A percentile compares a stretch with the other conserved stretches of the same genome.
phyloP scores from a whole-genome alignment of 2,113 vertebrate species.

The Plotosus lineatus region DNA sequence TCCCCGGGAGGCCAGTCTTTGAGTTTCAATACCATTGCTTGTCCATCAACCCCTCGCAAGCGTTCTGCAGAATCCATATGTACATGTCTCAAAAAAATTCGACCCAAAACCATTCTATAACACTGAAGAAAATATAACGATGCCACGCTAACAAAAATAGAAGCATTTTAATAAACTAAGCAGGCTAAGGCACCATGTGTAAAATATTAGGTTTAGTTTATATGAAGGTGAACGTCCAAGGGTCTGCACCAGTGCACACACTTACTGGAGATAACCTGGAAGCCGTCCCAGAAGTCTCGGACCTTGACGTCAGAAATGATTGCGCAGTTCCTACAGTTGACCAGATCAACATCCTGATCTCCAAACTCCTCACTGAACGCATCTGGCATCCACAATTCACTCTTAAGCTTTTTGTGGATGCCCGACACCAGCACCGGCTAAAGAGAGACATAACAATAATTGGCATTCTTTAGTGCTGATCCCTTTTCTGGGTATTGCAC shows the following conservation, averaged over 20 bases:
- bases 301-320: slow-evolving; percentile 99
- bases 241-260: slow-evolving; percentile 32
- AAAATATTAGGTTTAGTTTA: no score
- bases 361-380: slow-evolving; percentile 98
- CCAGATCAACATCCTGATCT: slow-evolving; percentile 96
- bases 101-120: neutral
- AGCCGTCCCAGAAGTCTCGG: slow-evolving; percentile 98
- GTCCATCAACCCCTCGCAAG: slow-evolving; percentile 85
- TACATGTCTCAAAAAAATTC: neutral
- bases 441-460: slow-evolving; percentile 9
- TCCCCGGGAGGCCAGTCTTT: slow-evolving; percentile 99
- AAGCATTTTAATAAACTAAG: neutral
- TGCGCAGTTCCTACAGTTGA: slow-evolving; percentile 97
- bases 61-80: slow-evolving; percentile 75
- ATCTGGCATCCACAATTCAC: slow-evolving; percentile 87
- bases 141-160: neutral
- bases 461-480: neutral
- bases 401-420: slow-evolving; percentile 91
- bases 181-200: neutral
- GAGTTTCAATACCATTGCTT: slow-evolving; percentile 96
- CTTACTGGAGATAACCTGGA: slow-evolving; percentile 94
- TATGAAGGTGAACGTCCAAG: neutral
- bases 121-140: neutral
- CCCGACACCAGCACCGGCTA: slow-evolving; percentile 98
- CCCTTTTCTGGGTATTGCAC: neutral